phyloP scores from a whole-genome alignment of 1,140 invertebrate species.

The Brachionus paranguensis region DNA sequence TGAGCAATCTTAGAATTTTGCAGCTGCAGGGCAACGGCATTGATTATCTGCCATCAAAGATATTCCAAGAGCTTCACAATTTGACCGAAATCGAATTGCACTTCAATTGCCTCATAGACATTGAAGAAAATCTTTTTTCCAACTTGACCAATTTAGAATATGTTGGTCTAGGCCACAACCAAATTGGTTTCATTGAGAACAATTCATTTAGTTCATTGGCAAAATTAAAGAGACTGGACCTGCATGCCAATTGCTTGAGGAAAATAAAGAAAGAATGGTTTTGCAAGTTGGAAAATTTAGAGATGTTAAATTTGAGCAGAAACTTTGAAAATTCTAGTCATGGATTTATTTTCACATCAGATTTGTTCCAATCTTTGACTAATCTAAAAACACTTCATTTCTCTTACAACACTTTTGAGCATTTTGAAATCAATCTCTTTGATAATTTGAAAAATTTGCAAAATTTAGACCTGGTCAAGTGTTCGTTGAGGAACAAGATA shows the following conservation, averaged over 20 bases:
- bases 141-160: constrained; percentile 1
- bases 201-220: background rate
- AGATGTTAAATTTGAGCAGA: background rate
- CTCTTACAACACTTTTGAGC: background rate
- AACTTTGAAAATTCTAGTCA: constrained; percentile 9
- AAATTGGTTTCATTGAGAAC: constrained; percentile 4
- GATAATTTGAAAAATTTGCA: background rate
- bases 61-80: constrained; percentile 28
- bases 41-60: background rate
- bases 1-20: background rate
- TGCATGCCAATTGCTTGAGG: background rate
- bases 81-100: constrained; percentile 36
- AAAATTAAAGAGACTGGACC: background rate
- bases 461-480: background rate
- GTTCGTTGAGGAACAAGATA: background rate
- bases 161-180: constrained; percentile 37
- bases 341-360: background rate
- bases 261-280: constrained; percentile 19
- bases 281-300: background rate
- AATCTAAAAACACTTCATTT: background rate
- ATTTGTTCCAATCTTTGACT: background rate
- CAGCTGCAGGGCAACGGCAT: background rate
- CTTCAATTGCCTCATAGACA: constrained; percentile 14
- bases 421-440: background rate
- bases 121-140: background rate